Conservation (phyloP, 2,113 vertebrate genomes). For the Andinoacara biseriatus region DNA sequence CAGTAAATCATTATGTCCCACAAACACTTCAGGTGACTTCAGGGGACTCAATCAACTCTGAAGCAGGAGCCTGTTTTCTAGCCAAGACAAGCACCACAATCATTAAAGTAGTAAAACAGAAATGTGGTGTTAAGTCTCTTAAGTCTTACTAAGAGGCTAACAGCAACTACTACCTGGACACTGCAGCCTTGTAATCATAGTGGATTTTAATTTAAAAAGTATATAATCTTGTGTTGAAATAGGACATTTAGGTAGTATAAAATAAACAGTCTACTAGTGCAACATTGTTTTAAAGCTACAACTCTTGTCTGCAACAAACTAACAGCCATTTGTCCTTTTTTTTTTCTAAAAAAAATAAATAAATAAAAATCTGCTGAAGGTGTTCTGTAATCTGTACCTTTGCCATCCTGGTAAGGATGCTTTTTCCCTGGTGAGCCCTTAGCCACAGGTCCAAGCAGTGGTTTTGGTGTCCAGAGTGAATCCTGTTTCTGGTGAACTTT, state of each 20-base stretch:
- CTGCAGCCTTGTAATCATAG: background rate
- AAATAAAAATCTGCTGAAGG: background rate
- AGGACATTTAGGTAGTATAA: background rate
- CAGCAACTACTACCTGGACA: conserved; percentile 7
- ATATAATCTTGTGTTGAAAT: background rate
- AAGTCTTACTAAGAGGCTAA: conserved; percentile 41
- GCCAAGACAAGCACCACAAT: conserved; percentile 13
- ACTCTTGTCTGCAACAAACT: background rate
- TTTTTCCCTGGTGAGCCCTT: conserved; percentile 45
- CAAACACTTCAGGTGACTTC: conserved; percentile 43
- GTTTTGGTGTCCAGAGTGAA: conserved; percentile 87
- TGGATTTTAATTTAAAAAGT: conserved; percentile 4
- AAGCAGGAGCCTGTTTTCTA: background rate
- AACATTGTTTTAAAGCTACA: background rate
- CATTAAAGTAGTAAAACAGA: conserved; percentile 11
- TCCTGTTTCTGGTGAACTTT: conserved; percentile 81
- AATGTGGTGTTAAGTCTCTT: conserved; percentile 24
- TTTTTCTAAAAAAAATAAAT: background rate
- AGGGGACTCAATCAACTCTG: conserved; percentile 23
- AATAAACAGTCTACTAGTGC: background rate
- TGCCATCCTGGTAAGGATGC: conserved; percentile 57
- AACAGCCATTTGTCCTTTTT: background rate
- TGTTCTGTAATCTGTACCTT: conserved; percentile 58
- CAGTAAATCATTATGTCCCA: background rate
- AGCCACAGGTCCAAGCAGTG: conserved; percentile 56